Conservation (phyloP, 2,113 vertebrate genomes). For the Hippoglossus stenolepis region DNA sequence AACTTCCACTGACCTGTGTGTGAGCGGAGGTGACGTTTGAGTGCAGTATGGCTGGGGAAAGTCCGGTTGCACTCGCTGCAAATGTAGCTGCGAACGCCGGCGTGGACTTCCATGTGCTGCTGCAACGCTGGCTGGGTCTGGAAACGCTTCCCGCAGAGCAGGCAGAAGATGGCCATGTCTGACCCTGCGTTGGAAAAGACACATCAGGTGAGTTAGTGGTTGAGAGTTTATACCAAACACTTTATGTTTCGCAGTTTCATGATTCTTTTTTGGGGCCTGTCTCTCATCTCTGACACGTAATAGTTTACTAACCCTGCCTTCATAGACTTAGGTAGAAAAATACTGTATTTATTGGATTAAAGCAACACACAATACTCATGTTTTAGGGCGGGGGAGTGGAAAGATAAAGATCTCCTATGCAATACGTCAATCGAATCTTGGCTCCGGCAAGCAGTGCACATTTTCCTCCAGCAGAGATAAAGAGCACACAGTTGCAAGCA, state of each 20-base stretch:
- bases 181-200: conserved; percentile 82
- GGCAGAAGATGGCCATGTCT: conserved; percentile 98
- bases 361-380: conserved; percentile 46
- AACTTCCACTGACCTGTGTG: conserved; percentile 89
- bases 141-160: conserved; percentile 97
- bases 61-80: conserved; percentile 99
- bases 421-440: conserved; percentile 74
- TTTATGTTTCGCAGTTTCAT: background rate
- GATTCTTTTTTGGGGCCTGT: too few species aligned
- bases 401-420: conserved; percentile 77
- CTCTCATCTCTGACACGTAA: background rate
- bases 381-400: conserved; percentile 44
- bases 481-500: conserved; percentile 57
- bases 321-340: background rate
- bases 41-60: conserved; percentile 98
- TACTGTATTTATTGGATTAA: conserved; percentile 62
- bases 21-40: conserved; percentile 97
- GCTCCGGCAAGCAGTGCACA: conserved; percentile 53
- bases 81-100: conserved; percentile 97
- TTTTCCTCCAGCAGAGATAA: conserved; percentile 78
- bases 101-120: conserved; percentile 99
- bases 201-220: too few species aligned
- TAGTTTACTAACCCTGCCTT: background rate
- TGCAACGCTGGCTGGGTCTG: conserved; percentile 95
- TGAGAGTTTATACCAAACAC: too few species aligned